phyloP scores from a whole-genome alignment of 2,888 invertebrate species.

The Agelastica alni region DNA sequence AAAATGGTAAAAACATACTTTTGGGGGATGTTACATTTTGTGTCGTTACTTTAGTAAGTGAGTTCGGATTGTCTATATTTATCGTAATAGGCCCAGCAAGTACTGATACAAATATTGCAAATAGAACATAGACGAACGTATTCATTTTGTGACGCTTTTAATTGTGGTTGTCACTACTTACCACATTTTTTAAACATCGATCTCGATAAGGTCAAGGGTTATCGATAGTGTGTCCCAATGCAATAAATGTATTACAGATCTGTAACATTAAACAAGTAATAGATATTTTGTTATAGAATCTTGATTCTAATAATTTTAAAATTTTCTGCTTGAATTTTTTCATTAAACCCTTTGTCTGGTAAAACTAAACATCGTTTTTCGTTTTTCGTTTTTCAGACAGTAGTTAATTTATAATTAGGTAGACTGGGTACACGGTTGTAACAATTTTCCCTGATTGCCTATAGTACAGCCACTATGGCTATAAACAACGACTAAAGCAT shows the following conservation, averaged over 20 bases:
- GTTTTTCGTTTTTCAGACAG: too few relatives aligned
- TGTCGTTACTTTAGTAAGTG: constrained; percentile 28
- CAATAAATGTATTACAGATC: neutral
- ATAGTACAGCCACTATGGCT: too few relatives aligned
- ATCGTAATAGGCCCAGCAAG: constrained; percentile 18
- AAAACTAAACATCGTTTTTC: too few relatives aligned
- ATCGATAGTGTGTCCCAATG: neutral
- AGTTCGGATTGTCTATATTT: constrained; percentile 23
- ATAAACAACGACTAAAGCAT: too few relatives aligned
- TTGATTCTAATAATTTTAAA: too few relatives aligned
- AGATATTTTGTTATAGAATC: too few relatives aligned
- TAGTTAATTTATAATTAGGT: too few relatives aligned
- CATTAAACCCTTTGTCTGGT: too few relatives aligned
- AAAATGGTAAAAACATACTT: constrained; percentile 23
- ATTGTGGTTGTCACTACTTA: neutral
- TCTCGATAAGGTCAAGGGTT: constrained; percentile 1
- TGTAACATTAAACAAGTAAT: too few relatives aligned
- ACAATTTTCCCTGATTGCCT: too few relatives aligned
- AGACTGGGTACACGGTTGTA: too few relatives aligned
- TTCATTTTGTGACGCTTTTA: constrained; percentile 3
- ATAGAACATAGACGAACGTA: neutral
- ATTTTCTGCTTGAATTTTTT: too few relatives aligned
- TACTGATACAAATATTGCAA: neutral
- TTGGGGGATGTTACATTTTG: constrained; percentile 29
- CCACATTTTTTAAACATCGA: neutral